Evolutionary conservation across 2,888 invertebrate species (phyloP), one percentile per base, ranked within the genome.

Genomic region (Sinhomidia bicolor): DNA sequence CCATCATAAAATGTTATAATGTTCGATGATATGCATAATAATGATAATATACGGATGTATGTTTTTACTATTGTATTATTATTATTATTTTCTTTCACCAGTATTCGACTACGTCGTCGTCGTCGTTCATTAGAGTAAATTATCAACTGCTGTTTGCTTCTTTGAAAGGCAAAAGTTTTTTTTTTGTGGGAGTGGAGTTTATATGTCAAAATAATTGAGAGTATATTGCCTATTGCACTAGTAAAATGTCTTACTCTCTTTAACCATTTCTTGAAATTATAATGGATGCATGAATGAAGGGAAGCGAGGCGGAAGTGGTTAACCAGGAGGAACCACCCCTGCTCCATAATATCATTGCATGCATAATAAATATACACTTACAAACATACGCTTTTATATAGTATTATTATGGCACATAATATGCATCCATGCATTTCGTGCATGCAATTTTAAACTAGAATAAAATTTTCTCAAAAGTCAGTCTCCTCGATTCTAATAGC

Each of bases 241-340:
- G 29, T 29, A 60, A 60, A 60, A 0, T n/a, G 12, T 60, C 60
- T 10, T 60, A 29, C 1, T 17, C n/a, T n/a, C n/a, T n/a, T n/a
- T 51, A 9, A 1, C 44, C 12, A 44, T 44, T 7, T 60, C 5
- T 29, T 26, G 10, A 60, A 65, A 36, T 41, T 3, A 44, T 23
- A 71, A 44, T 23, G 71, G 71, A n/a, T n/a, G n/a, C n/a, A 14
- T n/a, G 20, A 0, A 71, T n/a, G 83, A 74, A 85, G 79, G 78
- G 85, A 85, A 78, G 36, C n/a, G 12, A 57, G 60, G 79, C 86
- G 86, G 86, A 86, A 86, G 80, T 86, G 86, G 86, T 80, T 80
- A 86, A 86, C 86, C 86, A 54, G 80, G 80, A 86, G 60, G 60
- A 80, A 23, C 80, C 80, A 80, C 80, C 71, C 86, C 80, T 44